A percentile compares a stretch with the other conserved stretches of the same genome.
These are phyloP conservation scores for Amphiura filiformis DNA, from an alignment of 35 echinoderm and acorn worm genomes.

Conservation along the genomic window DNA sequence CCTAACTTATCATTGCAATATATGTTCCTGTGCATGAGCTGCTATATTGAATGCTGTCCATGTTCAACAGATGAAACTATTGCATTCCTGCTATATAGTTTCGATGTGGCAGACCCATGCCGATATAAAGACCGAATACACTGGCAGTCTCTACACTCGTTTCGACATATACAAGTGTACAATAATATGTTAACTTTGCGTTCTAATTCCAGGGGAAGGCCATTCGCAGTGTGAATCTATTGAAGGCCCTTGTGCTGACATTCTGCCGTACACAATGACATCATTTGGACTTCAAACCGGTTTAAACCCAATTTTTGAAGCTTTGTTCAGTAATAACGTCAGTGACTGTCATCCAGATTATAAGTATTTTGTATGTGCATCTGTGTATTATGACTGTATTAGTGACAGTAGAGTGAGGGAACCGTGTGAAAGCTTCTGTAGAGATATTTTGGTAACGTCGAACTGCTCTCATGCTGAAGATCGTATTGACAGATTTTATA, in stretches of 20 bases:
- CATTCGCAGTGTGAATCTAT: not conserved
- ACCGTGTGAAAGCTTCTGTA: not conserved
- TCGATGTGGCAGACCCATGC: too few species aligned
- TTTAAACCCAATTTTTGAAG: not conserved
- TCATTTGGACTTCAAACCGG: not conserved
- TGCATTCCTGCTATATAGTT: too few species aligned
- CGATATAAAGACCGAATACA: too few species aligned
- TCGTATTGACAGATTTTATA: not conserved
- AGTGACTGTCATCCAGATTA: not conserved
- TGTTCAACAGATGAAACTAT: too few species aligned
- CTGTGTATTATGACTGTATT: not conserved
- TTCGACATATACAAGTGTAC: too few species aligned
- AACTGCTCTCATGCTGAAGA: not conserved
- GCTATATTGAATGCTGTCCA: too few species aligned
- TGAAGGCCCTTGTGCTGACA: not conserved
- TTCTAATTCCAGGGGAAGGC: too few species aligned
- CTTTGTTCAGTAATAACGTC: not conserved
- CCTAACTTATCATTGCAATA: too few species aligned
- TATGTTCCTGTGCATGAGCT: too few species aligned
- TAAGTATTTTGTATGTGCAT: not conserved
- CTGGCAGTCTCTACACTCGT: too few species aligned
- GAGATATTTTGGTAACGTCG: not conserved
- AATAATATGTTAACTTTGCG: too few species aligned
- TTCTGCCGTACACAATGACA: not conserved
- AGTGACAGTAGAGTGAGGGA: not conserved